phyloP scores from a whole-genome alignment of 2,888 invertebrate species.

The Gymnoscelis rufifasciata region DNA sequence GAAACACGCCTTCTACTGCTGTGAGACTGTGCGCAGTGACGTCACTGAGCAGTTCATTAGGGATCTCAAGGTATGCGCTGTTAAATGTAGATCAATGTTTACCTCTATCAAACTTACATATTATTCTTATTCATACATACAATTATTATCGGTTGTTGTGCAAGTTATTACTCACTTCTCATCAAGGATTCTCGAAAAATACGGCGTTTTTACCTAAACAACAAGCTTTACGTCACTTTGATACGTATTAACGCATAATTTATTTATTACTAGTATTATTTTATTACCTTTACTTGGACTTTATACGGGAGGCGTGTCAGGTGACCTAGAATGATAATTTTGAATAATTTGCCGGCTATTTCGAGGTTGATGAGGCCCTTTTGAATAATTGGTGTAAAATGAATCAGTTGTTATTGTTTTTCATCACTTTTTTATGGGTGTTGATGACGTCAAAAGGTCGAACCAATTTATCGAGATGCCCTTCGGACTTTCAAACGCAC shows the following conservation, averaged over 20 bases:
- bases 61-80: constrained; percentile 83
- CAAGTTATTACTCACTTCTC: not conserved
- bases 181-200: not conserved
- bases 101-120: too few relatives aligned
- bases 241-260: not conserved
- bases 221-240: not conserved
- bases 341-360: constrained; percentile 6
- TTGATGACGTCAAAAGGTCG: too few relatives aligned
- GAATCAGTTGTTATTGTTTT: not conserved
- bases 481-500: too few relatives aligned
- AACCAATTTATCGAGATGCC: too few relatives aligned
- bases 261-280: not conserved
- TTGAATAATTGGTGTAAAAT: not conserved
- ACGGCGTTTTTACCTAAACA: not conserved
- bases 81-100: too few relatives aligned
- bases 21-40: constrained; percentile 92
- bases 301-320: constrained; percentile 14
- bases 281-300: constrained; percentile 3
- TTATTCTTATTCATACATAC: too few relatives aligned
- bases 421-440: not conserved
- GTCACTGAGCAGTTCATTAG: constrained; percentile 93
- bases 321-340: constrained; percentile 16
- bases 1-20: constrained; percentile 95
- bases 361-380: not conserved
- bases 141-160: too few relatives aligned